Base-by-base conservation (phyloP, 2,888 invertebrate species). In the Mycogona germanica region DNA sequence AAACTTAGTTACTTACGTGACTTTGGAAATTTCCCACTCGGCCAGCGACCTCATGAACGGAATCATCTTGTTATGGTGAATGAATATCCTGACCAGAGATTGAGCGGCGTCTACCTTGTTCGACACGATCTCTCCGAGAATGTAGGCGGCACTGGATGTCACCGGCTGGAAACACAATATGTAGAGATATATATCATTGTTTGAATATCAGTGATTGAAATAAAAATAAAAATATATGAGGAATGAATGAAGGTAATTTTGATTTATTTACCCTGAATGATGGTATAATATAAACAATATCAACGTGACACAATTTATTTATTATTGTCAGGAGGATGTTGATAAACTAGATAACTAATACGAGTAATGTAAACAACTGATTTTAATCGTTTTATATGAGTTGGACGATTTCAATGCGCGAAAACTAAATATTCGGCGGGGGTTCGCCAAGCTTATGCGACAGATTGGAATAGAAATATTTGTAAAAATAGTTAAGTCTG, bases 91-190 rank as follows among this genome's bases (percentile, higher is more conserved):
- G 59, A 89, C 87, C 53, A 92, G 74, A 1, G 91, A 88, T 70
- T 89, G 88, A 23, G 89, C 88, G 60, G 87, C 85, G 68, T 91
- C 88, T 68, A 85, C 82, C 72, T 88, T 88, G 67, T 82, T 84
- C 29, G 84, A 77, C 50, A 87, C 84, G 62, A 91, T 79, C 72
- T 91, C 88, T 29, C 91, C 89, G 61, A 87, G 75, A 61, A 91
- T 79, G 62, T 62, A 68, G n/a, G 66, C 69, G 54, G 67, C 64
- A 60, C 67, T 68, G 19, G 68, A 67, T 23, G 67, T 66, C 40
- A 68, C 62, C 4, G 68, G 69, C 58, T 61, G 46, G n/a, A n/a
- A n/a, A n/a, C n/a, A n/a, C n/a, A n/a, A n/a, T n/a, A n/a, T n/a
- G n/a, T n/a, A n/a, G n/a, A 19, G 28, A 26, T 12, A 17, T 6